Evolutionary conservation across 2,888 invertebrate species (phyloP), one percentile per base, ranked within the genome.

Genomic region (Hirtodrosophila histrioides): DNA sequence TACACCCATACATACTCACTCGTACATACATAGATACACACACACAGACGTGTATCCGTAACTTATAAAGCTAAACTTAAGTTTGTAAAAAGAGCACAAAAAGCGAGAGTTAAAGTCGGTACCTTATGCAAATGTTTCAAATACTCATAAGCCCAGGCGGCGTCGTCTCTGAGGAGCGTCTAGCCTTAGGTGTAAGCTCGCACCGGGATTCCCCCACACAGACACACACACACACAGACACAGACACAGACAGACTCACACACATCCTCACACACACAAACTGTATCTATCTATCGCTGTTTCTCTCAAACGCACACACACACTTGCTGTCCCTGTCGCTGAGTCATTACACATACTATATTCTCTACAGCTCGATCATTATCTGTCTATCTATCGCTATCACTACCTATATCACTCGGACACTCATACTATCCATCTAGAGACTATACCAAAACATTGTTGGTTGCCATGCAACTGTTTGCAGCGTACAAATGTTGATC

Each of bases 21-120:
- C 33, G 17, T 12, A 17, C 17, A 17, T 23, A 43, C 10, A 65
- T 39, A 49, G 27, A 58, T 46, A 61, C 53, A 50, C 31, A 9
- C 24, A 56, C 17, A 17, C 17, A 17, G 1, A 17, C 17, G 17
- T 48, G 56, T 64, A 68, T 54, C 29, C 44, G 36, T 75, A 73
- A 63, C 73, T 60, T 65, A 64, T 67, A 71, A 72, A 71, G 69
- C 81, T 84, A 78, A 72, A 57, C 49, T 74, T 84, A 87, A 85
- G 84, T 75, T 81, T 87, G 87, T 86, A 81, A 74, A 81, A 79
- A 82, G 17, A 17, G 17, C 17, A 63, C 39, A 35, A 66, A 73
- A 72, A 69, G 83, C 77, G 84, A 88, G 86, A 88, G 84, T 89
- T 80, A 78, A 89, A 86, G 87, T 89, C 89, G 85, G 87, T 88